Base-by-base conservation (phyloP, 2,113 vertebrate genomes). In the Pygoscelis antarcticus region DNA sequence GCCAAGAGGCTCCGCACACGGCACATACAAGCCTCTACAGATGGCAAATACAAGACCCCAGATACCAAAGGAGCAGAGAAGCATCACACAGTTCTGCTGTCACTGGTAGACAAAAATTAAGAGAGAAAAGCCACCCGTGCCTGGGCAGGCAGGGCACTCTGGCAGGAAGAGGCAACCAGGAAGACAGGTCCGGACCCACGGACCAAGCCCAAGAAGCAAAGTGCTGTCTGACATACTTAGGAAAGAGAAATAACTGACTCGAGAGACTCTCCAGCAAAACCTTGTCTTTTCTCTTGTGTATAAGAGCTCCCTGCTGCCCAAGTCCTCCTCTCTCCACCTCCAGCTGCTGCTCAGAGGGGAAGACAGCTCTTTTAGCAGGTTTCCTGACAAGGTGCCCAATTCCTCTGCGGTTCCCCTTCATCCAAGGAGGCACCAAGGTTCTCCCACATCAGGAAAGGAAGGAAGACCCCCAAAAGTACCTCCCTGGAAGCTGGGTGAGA, bases 321-420 rank as follows among this genome's bases (percentile, higher is more conserved):
- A 30, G 44, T 23, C 36, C 42, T 83, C 16, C 16, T 52, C 65
- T 49, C 11, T 64, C 55, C 32, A 49, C 32, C 38, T 27, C 27
- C 47, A 87, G 60, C 38, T 71, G 55, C 76, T 75, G 72, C 69
- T 71, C 9, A 2, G 72, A 77, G 58, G 40, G 54, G 81, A 81
- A 38, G 54, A 26, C 26, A 14, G 20, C n/a, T 74, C 64, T 44
- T 79, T 32, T 7, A 77, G 23, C 49, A 82, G 58, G 70, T 7
- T 92, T 5, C 1, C 44, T 3, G 1, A 18, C 32, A 27, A 71
- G 40, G 12, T 9, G 9, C 4, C 34, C 4, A 20, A 76, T 80
- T 47, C 23, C 13, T 25, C 54, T 29, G 44, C 0, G 0, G 54
- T 9, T 83, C 32, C 38, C 42, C 27, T 80, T 76, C 66, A 64